Percentiles rank a stretch among this genome's conserved stretches.
Conservation (phyloP, 2,113 vertebrate species). For the Peromyscus maniculatus region DNA sequence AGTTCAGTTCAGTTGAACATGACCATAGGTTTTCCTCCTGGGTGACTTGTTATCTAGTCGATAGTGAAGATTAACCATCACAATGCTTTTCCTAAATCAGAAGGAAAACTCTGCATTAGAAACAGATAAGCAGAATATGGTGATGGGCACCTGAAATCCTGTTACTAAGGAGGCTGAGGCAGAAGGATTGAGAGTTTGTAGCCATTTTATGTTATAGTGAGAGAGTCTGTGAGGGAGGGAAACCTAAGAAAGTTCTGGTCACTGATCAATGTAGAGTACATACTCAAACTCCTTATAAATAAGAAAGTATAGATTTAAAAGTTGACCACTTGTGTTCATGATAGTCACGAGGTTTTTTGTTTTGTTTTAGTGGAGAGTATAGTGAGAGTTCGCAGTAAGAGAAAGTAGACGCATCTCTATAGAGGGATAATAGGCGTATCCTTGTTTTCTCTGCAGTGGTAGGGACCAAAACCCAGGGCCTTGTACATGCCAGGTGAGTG, state of each 20-base stretch:
- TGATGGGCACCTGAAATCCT: background rate
- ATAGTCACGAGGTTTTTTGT: background rate
- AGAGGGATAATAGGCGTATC: background rate
- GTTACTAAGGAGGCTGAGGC: background rate
- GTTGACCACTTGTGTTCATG: background rate
- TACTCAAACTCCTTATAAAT: no score
- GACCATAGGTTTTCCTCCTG: background rate
- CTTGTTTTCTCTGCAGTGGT: background rate
- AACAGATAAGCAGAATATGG: background rate
- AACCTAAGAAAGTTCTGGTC: no score
- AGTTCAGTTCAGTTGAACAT: no score
- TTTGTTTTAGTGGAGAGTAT: background rate
- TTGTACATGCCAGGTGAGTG: background rate
- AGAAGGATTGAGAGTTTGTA: background rate
- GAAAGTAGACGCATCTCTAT: background rate
- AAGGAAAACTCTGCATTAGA: background rate
- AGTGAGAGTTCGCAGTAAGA: background rate
- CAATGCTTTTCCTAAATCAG: background rate
- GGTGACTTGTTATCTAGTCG: background rate
- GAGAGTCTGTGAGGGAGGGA: no score
- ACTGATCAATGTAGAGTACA: no score
- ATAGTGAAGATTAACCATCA: background rate
- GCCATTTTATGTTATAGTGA: background rate
- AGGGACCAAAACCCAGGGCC: background rate
- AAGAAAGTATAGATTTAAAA: background rate